Evolutionary conservation across 1,140 invertebrate species (phyloP).

Genomic region (Neomicropteryx cornuta): DNA sequence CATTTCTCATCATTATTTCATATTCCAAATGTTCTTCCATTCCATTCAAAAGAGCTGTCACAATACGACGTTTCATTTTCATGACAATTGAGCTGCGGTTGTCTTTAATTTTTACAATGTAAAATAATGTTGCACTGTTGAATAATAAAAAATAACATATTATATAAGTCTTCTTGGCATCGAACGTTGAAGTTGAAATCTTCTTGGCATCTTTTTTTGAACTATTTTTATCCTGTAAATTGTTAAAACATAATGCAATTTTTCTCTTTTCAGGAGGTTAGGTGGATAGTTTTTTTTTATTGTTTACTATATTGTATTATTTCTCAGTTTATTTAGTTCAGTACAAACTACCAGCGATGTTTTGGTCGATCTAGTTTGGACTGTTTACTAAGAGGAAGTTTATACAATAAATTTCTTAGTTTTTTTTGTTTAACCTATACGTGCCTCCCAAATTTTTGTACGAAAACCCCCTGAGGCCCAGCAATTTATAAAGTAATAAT

Average conservation of each 20-base stretch:
- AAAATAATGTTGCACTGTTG: conserved; percentile 89
- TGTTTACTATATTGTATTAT: no score
- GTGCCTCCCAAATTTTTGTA: no score
- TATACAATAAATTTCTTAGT: no score
- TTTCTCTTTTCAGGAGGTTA: no score
- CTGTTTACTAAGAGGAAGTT: no score
- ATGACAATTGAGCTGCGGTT: conserved; percentile 49
- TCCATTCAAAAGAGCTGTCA: conserved; percentile 71
- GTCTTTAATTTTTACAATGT: conserved; percentile 82
- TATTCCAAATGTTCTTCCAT: conserved; percentile 77
- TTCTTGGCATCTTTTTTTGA: not conserved
- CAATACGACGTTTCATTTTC: conserved; percentile 66
- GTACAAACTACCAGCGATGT: no score
- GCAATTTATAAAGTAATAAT: no score
- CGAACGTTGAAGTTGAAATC: not conserved
- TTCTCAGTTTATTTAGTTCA: no score
- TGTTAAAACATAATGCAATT: not conserved
- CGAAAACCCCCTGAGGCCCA: no score
- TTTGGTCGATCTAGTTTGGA: no score
- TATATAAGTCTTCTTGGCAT: not conserved
- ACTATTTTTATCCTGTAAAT: not conserved
- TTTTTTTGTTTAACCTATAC: no score
- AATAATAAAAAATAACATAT: conserved; percentile 19
- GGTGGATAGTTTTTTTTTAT: no score
- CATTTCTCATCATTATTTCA: conserved; percentile 91